Conservation (phyloP, 2,888 invertebrate species). For the Heliconius hortense region DNA sequence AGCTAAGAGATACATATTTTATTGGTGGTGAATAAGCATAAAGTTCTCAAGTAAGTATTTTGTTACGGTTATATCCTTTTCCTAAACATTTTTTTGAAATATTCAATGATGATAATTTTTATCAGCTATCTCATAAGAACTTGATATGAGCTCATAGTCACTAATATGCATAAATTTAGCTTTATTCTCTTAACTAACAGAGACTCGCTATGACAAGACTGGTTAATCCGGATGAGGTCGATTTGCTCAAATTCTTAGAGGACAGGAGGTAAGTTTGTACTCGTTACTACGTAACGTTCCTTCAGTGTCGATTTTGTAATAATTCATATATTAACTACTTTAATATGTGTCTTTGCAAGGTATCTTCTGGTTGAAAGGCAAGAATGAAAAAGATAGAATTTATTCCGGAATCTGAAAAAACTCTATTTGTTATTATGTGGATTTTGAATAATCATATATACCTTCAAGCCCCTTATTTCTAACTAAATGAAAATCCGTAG, state of each 20-base stretch:
- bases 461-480: background rate
- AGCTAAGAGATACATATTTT: background rate
- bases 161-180: constrained; percentile 62
- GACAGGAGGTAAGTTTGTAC: constrained; percentile 58
- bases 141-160: constrained; percentile 17
- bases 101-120: background rate
- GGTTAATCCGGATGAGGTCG: constrained; percentile 79
- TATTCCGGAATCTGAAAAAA: background rate
- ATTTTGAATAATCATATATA: background rate
- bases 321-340: constrained; percentile 28
- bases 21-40: background rate
- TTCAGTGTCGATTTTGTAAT: constrained; percentile 60
- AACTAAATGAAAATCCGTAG: background rate
- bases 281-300: constrained; percentile 50
- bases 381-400: background rate
- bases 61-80: background rate
- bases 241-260: constrained; percentile 81
- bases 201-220: constrained; percentile 67
- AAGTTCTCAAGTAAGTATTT: background rate
- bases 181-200: constrained; percentile 73
- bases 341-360: background rate
- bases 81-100: background rate
- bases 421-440: too few species aligned
- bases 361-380: background rate
- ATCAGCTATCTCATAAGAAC: background rate